Evolutionary conservation across 1,140 invertebrate species (phyloP).

Genomic region (Ridgeia piscesae): DNA sequence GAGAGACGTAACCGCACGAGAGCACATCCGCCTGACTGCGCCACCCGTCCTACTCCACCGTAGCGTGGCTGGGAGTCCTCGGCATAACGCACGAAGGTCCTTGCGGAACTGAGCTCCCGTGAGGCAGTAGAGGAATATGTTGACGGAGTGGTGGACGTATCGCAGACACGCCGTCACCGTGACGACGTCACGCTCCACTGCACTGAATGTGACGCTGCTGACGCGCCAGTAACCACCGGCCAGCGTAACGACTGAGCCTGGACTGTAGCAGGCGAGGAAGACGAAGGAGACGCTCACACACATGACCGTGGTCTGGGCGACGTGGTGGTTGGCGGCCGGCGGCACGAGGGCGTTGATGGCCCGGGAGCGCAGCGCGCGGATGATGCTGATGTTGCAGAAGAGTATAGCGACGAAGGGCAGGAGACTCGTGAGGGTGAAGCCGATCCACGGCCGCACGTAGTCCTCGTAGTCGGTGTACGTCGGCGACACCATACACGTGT

Average conservation of each 20-base stretch:
- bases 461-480: constrained; percentile 25
- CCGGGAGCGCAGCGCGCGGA: constrained; percentile 16
- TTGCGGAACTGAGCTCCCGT: constrained; percentile 32
- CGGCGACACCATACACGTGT: constrained; percentile 13
- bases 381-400: constrained; percentile 30
- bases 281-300: constrained; percentile 29
- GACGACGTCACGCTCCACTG: constrained; percentile 17
- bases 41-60: not conserved
- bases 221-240: constrained; percentile 19
- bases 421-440: constrained; percentile 24
- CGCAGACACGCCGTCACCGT: constrained; percentile 15
- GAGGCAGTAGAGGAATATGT: constrained; percentile 36
- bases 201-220: not conserved
- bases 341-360: not conserved
- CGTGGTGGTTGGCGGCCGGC: not conserved
- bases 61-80: not conserved
- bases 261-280: constrained; percentile 25
- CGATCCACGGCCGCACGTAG: constrained; percentile 31
- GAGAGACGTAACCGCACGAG: not conserved
- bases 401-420: constrained; percentile 24
- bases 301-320: constrained; percentile 25
- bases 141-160: constrained; percentile 33
- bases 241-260: constrained; percentile 22
- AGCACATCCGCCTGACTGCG: not conserved
- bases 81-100: constrained; percentile 21